phyloP scores from a whole-genome alignment of 2,888 invertebrate genomes.

The Apodemia zela region DNA sequence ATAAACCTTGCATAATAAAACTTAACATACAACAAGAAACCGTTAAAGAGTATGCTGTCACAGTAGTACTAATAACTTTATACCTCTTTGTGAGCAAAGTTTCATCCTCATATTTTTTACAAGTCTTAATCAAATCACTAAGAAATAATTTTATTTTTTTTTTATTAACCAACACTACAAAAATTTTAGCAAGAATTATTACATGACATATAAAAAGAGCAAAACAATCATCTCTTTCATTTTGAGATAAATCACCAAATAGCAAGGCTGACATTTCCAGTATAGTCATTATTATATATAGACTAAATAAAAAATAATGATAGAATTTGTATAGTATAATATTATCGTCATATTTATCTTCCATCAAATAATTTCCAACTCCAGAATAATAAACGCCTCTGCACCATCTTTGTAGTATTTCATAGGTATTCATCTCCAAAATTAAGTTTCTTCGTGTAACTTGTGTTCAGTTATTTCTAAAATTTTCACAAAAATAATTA shows the following conservation, averaged over 20 bases:
- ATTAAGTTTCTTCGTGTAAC: background rate
- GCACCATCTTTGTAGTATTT: background rate
- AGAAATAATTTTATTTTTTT: background rate
- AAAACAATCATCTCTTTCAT: conserved; percentile 1
- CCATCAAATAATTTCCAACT: background rate
- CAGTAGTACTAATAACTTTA: background rate
- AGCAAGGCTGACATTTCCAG: background rate
- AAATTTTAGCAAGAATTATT: background rate
- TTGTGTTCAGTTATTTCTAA: background rate
- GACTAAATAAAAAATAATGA: background rate
- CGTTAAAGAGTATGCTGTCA: too few relatives aligned
- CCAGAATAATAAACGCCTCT: background rate
- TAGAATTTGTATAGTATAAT: background rate
- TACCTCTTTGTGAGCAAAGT: background rate
- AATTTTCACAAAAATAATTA: too few relatives aligned
- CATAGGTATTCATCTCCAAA: background rate
- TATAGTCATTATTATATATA: background rate
- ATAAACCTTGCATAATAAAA: too few relatives aligned
- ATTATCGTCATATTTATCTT: background rate
- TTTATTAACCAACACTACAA: background rate
- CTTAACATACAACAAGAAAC: too few relatives aligned
- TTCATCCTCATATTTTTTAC: background rate
- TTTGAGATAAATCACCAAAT: background rate
- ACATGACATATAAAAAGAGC: background rate
- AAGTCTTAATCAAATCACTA: background rate